Conservation (phyloP, 2,113 vertebrate genomes). For the Gila orcuttii region DNA sequence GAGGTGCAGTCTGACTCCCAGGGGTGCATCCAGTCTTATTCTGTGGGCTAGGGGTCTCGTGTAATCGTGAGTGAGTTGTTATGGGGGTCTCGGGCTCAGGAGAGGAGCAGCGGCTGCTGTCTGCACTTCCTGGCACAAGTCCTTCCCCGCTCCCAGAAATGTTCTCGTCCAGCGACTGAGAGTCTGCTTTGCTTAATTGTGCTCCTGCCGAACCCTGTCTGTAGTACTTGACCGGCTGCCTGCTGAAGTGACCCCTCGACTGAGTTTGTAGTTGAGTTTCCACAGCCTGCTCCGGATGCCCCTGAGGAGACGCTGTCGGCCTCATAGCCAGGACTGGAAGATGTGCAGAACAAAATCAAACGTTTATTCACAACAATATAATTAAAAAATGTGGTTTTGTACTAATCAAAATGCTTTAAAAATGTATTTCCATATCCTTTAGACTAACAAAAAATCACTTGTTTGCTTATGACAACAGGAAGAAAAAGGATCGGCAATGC, state of each 20-base stretch:
- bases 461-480: background rate
- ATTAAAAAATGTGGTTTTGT: background rate
- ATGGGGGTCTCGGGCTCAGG: conserved; percentile 58
- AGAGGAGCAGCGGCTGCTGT: conserved; percentile 69
- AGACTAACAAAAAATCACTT: background rate
- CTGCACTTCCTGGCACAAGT: conserved; percentile 53
- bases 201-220: conserved; percentile 63
- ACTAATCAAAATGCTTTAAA: background rate
- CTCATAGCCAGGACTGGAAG: conserved; percentile 75
- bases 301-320: conserved; percentile 51
- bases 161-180: conserved; percentile 44
- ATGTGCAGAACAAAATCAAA: background rate
- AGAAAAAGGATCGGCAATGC: background rate
- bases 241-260: conserved; percentile 78
- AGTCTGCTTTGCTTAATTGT: conserved; percentile 58
- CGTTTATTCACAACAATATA: background rate
- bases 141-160: conserved; percentile 8
- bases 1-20: conserved; percentile 48
- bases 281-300: conserved; percentile 19
- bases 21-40: conserved; percentile 56
- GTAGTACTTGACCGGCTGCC: conserved; percentile 81
- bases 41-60: conserved; percentile 68
- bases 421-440: background rate
- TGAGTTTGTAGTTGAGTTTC: conserved; percentile 63
- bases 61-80: conserved; percentile 64